phyloP scores from a whole-genome alignment of 2,797 vertebrate genomes.

The Tinamus major region DNA sequence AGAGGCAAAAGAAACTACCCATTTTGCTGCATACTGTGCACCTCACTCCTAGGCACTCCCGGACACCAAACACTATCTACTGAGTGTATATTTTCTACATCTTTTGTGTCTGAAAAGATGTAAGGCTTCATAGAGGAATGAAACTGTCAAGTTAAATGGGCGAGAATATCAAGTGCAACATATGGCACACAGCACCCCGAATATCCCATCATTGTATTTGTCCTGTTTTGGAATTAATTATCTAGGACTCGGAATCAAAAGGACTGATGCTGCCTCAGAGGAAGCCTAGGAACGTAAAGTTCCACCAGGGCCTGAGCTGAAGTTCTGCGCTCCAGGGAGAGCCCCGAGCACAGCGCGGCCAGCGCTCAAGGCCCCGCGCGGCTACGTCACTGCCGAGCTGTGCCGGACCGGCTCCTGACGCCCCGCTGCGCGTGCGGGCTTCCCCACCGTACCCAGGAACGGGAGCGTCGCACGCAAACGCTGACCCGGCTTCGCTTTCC shows the following conservation, averaged over 20 bases:
- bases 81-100: neutral
- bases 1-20: neutral
- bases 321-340: neutral
- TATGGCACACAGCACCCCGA: too few relatives aligned
- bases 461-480: neutral
- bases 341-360: neutral
- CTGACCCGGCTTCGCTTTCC: neutral
- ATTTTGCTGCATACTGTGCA: neutral
- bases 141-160: too few relatives aligned
- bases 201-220: too few relatives aligned
- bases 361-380: neutral
- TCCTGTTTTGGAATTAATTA: too few relatives aligned
- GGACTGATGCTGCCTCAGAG: too few relatives aligned
- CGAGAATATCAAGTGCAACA: too few relatives aligned
- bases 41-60: neutral
- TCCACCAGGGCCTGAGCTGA: neutral
- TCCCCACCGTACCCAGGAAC: neutral
- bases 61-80: neutral
- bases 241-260: too few relatives aligned
- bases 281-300: too few relatives aligned
- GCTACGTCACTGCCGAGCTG: fast-evolving
- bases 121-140: neutral
- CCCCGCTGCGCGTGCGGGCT: fast-evolving
- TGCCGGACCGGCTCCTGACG: neutral
- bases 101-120: neutral